Base-by-base conservation (phyloP, 2,797 vertebrate genomes). In the Neoniphon sammara region DNA sequence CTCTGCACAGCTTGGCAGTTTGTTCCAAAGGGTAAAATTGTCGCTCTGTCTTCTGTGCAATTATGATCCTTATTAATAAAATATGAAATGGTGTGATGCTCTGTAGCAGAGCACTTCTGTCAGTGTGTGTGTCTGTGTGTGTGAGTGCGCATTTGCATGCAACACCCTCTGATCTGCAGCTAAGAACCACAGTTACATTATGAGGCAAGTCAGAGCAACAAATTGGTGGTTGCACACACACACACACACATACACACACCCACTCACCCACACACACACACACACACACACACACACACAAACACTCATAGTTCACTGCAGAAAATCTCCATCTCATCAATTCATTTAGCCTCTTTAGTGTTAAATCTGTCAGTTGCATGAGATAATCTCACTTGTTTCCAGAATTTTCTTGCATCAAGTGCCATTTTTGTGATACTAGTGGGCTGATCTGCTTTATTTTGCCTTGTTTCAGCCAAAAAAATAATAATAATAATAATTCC, bases 191-290 rank as follows among this genome's bases (percentile, higher is more conserved):
- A 39, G 62, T 79, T 78, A 84, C 83, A 78, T 78, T n/a, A n/a
- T n/a, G n/a, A n/a, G 52, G 66, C 60, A 78, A 81, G 71, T 71
- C 75, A 59, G 58, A 68, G 74, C 83, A 73, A 82, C 75, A 80
- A 88, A 90, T 87, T 84, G 77, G 50, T 65, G 73, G 69, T 82
- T 88, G 58, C 55, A 73, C 79, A n/a, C n/a, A n/a, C n/a, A n/a
- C n/a, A n/a, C n/a, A 44, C 18, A 59, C 20, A 39, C 10, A 59
- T n/a, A 58, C 39, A 60, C 49, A 70, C 44, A 73, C 50, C 57
- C 27, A 61, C 53, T n/a, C 30, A 31, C 6, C 30, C 47, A 8
- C 20, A 15, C 25, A 55, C 30, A 30, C 30, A 57, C 27, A 57
- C 27, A 31, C 14, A 57, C 55, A 57, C 17, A 34, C 30, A 65